Conservation (phyloP, 2,888 invertebrate genomes). For the Ypsolopha sequella region DNA sequence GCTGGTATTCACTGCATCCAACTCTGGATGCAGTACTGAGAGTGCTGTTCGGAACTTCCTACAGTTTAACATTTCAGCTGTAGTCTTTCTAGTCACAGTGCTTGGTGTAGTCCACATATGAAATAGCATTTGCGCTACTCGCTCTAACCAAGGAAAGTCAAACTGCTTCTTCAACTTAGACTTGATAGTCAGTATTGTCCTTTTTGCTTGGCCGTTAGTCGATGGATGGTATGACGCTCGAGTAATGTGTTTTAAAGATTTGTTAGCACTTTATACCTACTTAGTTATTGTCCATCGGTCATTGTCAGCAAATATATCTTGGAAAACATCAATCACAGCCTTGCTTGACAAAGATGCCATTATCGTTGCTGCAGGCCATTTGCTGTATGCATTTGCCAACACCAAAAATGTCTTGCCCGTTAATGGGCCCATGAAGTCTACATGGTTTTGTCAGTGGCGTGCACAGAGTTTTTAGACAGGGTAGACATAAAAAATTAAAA, state of each 20-base stretch:
- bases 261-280: slow-evolving; percentile 1
- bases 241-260: slow-evolving; percentile 6
- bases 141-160: slow-evolving; percentile 7
- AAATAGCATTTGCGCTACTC: too few relatives aligned
- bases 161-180: slow-evolving; percentile 5
- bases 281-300: background rate
- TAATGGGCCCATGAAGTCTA: too few relatives aligned
- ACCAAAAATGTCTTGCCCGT: slow-evolving; percentile 11
- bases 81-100: too few relatives aligned
- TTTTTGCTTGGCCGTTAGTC: too few relatives aligned
- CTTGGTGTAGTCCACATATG: too few relatives aligned
- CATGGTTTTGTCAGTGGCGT: too few relatives aligned
- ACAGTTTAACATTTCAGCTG: slow-evolving; percentile 11
- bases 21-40: background rate
- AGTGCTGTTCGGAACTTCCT: slow-evolving; percentile 7
- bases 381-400: slow-evolving; percentile 10
- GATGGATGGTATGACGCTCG: slow-evolving; percentile 10
- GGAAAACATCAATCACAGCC: too few relatives aligned
- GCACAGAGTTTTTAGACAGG: too few relatives aligned
- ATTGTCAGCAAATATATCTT: slow-evolving; percentile 1
- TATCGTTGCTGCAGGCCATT: slow-evolving; percentile 11
- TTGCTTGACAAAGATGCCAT: background rate
- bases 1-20: too few relatives aligned
- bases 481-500: too few relatives aligned
- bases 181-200: slow-evolving; percentile 11